phyloP scores from a whole-genome alignment of 2,797 vertebrate genomes.

The Anableps anableps region DNA sequence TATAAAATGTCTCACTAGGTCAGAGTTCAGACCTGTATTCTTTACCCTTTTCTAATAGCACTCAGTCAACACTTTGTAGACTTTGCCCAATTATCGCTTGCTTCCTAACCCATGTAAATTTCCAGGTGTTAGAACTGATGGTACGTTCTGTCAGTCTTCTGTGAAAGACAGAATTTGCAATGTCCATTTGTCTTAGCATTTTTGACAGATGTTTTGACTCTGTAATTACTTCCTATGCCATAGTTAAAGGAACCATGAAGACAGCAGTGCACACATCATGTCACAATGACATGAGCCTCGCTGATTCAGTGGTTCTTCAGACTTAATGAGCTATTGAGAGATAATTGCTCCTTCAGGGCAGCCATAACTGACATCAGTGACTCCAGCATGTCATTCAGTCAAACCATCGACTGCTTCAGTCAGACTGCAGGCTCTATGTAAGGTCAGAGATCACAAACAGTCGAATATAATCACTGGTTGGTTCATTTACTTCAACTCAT shows the following conservation, averaged over 20 bases:
- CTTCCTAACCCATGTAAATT: not conserved
- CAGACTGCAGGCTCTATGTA: conserved; percentile 24
- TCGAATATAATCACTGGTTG: conserved; percentile 28
- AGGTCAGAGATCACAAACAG: conserved; percentile 17
- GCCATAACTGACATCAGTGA: conserved; percentile 47
- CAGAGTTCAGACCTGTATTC: not conserved
- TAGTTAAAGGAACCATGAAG: not conserved
- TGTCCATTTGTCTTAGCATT: not conserved
- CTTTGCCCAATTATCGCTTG: not conserved
- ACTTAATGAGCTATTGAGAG: conserved; percentile 56
- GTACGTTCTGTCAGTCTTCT: not conserved
- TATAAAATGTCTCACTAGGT: not conserved
- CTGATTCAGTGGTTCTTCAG: conserved; percentile 38
- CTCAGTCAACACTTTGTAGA: not conserved
- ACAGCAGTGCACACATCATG: conserved; percentile 4
- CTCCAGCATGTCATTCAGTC: conserved; percentile 47
- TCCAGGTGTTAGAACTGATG: no score
- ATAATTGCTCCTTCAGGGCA: conserved; percentile 70
- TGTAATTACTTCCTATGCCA: not conserved
- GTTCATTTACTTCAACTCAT: conserved; percentile 48
- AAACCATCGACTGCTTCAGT: conserved; percentile 31
- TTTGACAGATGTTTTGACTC: not conserved
- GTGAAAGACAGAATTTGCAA: not conserved
- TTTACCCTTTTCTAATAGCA: not conserved
- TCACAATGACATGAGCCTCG: not conserved